These are phyloP conservation scores for Lycia hirtaria DNA, from an alignment of 2,888 invertebrate genomes.

Conservation along the genomic window DNA sequence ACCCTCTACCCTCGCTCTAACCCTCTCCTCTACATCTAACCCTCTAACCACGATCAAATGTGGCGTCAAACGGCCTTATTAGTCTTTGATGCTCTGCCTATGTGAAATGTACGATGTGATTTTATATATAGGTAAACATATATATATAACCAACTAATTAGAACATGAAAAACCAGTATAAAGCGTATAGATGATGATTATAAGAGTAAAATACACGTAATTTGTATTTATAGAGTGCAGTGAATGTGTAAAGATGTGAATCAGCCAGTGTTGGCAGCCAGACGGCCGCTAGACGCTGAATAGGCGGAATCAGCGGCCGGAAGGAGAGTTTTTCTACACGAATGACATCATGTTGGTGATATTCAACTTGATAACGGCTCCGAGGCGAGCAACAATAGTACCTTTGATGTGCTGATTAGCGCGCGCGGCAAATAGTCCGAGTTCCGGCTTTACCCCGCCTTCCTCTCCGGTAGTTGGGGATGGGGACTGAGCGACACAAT, in stretches of 20 bases:
- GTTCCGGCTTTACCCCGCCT: slow-evolving; percentile 44
- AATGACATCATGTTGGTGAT: no score
- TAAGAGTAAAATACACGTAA: no score
- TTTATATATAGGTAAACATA: no score
- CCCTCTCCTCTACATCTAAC: no score
- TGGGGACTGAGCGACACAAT: slow-evolving; percentile 32
- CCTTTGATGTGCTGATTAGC: slow-evolving; percentile 54
- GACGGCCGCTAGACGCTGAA: slow-evolving; percentile 24
- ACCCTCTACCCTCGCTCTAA: no score
- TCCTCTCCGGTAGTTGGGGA: slow-evolving; percentile 44
- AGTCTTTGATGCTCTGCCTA: no score
- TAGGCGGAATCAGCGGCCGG: slow-evolving; percentile 22
- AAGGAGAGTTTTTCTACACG: no score
- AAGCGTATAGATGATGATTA: no score
- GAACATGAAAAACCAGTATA: no score
- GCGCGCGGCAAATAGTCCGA: slow-evolving; percentile 36
- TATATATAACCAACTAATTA: no score
- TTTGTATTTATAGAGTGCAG: not conserved
- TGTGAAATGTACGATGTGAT: no score
- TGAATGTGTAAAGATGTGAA: not conserved
- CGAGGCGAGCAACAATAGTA: slow-evolving; percentile 16
- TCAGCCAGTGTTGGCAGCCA: not conserved
- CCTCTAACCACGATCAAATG: no score
- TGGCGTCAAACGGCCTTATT: not conserved
- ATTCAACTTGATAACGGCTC: slow-evolving; percentile 11